These are phyloP conservation scores for Dynastes maya DNA, from an alignment of 2,888 invertebrate species.

Conservation along the genomic window DNA sequence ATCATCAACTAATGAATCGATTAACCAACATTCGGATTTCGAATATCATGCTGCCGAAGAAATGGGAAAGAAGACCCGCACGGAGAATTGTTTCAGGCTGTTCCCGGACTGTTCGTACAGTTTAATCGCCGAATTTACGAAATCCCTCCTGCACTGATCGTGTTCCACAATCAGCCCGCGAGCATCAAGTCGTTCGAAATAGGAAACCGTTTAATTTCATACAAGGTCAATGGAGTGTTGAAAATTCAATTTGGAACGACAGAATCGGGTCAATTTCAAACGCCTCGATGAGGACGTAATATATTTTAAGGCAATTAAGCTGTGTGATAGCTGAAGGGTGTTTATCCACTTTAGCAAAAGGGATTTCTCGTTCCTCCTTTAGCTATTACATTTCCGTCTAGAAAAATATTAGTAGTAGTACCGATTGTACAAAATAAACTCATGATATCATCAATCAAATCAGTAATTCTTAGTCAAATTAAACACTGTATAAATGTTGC, in stretches of 20 bases:
- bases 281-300: conserved; percentile 8
- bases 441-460: no score
- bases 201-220: conserved; percentile 40
- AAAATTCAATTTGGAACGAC: conserved; percentile 44
- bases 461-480: no score
- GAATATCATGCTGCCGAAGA: conserved; percentile 84
- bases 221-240: conserved; percentile 43
- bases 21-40: conserved; percentile 79
- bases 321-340: background rate
- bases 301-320: conserved; percentile 20
- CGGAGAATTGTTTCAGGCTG: conserved; percentile 73
- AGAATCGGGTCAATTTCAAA: conserved; percentile 30
- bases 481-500: no score
- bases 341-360: no score
- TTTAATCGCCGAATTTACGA: conserved; percentile 76
- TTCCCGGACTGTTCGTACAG: conserved; percentile 79
- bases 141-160: conserved; percentile 25
- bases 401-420: no score
- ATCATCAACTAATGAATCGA: conserved; percentile 78
- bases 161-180: background rate
- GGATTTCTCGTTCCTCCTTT: no score
- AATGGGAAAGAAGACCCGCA: conserved; percentile 73
- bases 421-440: no score
- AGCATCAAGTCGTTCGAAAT: background rate
- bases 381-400: no score